Evolutionary conservation across 2,888 invertebrate species (phyloP), one percentile per base, ranked within the genome.

Genomic region (Mantis religiosa): DNA sequence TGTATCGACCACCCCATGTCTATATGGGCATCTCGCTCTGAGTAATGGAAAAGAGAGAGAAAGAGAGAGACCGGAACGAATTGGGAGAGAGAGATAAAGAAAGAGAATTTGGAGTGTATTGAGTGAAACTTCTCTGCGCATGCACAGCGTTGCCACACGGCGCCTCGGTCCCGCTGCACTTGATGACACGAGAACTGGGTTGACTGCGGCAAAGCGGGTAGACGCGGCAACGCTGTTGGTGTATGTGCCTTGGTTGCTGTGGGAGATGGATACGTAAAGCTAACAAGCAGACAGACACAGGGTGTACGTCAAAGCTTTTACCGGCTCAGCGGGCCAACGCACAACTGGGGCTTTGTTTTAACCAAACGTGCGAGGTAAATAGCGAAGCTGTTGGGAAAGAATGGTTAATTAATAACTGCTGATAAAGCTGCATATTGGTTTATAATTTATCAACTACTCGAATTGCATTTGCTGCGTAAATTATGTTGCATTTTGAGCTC

Each of bases 51-150:
- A 28, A 54, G 88, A 27, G 84, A 87, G 83, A 88, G 84, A 83
- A 47, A 41, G 84, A 84, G 27, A 25, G 88, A 12, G 88, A 30
- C 27, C 25, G 47, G 85, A n/a, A 47, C 30, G 85, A 85, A 47
- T 27, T 41, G 85, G 30, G 47, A 41, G 47, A 85, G 85, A 85
- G 85, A 82, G 87, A 71, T 28, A 34, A 84, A 30, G 84, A 84
- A 41, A 47, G 85, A 47, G 85, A 47, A 85, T 41, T 85, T 85
- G 85, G 47, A 41, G 84, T 85, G 85, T 85, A 85, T 85, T 87
- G 87, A 54, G 87, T 87, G 87, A 82, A 30, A 87, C 71, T 81
- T 86, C 87, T 87, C 81, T 87, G 87, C 87, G 87, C 87, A 87
- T 87, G 87, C 82, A 87, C 87, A 87, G 41, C 25, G 87, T 87